Percentiles rank a stretch among this genome's conserved stretches.
These are phyloP conservation scores for Burhinus bistriatus DNA, from an alignment of 2,113 vertebrate genomes.

Conservation along the genomic window DNA sequence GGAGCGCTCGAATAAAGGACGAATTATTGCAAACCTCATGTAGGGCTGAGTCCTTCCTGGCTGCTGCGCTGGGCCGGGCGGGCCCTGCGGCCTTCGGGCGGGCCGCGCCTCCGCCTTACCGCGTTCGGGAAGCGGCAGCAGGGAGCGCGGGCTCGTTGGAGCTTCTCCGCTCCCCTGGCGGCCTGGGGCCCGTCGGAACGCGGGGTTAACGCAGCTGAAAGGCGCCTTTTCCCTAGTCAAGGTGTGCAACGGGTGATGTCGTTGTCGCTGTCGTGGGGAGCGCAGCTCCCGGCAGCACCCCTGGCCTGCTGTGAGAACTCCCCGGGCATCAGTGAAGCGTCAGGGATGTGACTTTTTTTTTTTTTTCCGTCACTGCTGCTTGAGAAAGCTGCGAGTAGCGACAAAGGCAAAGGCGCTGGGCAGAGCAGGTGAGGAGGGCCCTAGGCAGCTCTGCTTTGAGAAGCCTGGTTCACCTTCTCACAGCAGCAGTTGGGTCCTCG, in stretches of 20 bases:
- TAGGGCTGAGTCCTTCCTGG: background rate
- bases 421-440: background rate
- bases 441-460: background rate
- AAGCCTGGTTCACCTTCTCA: accelerated
- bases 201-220: background rate
- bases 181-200: background rate
- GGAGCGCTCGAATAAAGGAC: background rate
- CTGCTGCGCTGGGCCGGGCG: background rate
- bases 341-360: background rate
- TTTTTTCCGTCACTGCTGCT: background rate
- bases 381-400: background rate
- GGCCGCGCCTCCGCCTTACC: background rate
- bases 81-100: background rate
- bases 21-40: too few species aligned
- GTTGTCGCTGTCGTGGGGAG: background rate
- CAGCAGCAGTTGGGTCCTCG: background rate
- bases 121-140: background rate
- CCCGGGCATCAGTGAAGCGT: background rate
- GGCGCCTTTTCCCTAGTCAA: accelerated
- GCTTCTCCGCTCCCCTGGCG: background rate
- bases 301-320: background rate
- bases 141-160: background rate
- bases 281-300: background rate
- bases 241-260: background rate
- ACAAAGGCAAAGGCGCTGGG: background rate